Conservation (phyloP, 2,888 invertebrate species). For the Sicus ferrugineus region DNA sequence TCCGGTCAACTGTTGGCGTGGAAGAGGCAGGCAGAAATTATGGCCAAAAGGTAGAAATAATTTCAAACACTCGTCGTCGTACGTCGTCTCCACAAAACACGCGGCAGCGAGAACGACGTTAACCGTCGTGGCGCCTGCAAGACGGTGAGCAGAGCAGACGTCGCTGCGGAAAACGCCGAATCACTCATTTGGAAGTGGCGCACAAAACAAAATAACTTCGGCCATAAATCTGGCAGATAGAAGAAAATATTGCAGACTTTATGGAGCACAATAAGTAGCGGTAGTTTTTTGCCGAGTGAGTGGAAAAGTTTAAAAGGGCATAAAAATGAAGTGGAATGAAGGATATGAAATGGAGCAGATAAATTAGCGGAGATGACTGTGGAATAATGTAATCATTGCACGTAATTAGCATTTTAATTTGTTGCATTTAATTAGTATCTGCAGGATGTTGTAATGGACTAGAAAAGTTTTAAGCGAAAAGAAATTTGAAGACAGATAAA, state of each 20-base stretch:
- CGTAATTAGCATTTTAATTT: not conserved
- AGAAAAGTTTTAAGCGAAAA: too few relatives aligned
- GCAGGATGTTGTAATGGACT: too few relatives aligned
- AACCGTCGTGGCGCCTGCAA: not conserved
- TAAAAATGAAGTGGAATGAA: not conserved
- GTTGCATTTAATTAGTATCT: too few relatives aligned
- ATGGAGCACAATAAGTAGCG: not conserved
- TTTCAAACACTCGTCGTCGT: not conserved
- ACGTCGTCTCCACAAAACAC: not conserved
- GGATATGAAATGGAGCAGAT: not conserved
- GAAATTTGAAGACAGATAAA: too few relatives aligned
- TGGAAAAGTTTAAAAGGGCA: not conserved
- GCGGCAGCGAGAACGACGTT: not conserved
- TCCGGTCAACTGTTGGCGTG: not conserved
- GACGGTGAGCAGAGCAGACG: not conserved
- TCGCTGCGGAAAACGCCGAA: not conserved
- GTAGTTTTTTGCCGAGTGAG: not conserved
- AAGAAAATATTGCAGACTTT: slow-evolving; percentile 6
- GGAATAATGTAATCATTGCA: not conserved
- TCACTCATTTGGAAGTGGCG: not conserved
- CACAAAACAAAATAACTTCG: not conserved
- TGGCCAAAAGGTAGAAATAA: not conserved
- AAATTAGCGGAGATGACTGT: not conserved
- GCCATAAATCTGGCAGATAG: not conserved
- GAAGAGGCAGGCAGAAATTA: not conserved